A percentile compares a stretch with the other conserved stretches of the same genome.
These are phyloP conservation scores for Cynopterus sphinx DNA, from an alignment of 2,797 vertebrate genomes.

Conservation along the genomic window DNA sequence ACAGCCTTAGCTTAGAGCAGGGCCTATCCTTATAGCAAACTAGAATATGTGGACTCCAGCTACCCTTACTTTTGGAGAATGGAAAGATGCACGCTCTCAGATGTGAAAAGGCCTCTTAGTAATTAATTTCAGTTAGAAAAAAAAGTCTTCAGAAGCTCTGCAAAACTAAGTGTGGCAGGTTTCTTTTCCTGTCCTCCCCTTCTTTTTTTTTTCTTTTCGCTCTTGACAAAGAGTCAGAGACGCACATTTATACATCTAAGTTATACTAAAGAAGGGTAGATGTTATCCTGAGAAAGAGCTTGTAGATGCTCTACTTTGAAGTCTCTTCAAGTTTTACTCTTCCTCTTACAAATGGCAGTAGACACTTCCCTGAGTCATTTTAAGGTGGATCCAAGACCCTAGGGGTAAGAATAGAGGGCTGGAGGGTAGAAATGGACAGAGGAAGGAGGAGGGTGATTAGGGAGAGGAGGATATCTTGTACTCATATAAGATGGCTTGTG, in stretches of 20 bases:
- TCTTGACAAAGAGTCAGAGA: not conserved
- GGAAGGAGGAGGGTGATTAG: not conserved
- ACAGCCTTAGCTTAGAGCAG: not conserved
- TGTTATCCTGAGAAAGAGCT: not conserved
- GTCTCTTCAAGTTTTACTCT: not conserved
- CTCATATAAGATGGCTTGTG: not conserved
- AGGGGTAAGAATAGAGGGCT: not conserved
- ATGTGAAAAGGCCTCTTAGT: not conserved
- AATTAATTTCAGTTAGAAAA: not conserved
- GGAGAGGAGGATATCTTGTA: not conserved
- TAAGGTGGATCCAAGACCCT: not conserved
- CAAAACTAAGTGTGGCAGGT: not conserved
- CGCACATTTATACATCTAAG: not conserved
- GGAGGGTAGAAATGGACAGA: not conserved
- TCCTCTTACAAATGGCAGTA: not conserved
- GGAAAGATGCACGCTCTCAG: not conserved
- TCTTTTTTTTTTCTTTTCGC: not conserved
- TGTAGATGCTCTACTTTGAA: not conserved
- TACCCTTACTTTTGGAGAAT: not conserved
- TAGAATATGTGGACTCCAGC: not conserved
- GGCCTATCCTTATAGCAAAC: not conserved
- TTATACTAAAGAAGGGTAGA: not conserved
- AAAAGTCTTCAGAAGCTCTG: not conserved
- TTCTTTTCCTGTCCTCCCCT: not conserved
- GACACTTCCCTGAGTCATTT: not conserved